Percentiles rank a stretch among this genome's conserved stretches.
Conservation (phyloP, 1,140 invertebrate genomes). For the Thaumatotibia leucotreta region DNA sequence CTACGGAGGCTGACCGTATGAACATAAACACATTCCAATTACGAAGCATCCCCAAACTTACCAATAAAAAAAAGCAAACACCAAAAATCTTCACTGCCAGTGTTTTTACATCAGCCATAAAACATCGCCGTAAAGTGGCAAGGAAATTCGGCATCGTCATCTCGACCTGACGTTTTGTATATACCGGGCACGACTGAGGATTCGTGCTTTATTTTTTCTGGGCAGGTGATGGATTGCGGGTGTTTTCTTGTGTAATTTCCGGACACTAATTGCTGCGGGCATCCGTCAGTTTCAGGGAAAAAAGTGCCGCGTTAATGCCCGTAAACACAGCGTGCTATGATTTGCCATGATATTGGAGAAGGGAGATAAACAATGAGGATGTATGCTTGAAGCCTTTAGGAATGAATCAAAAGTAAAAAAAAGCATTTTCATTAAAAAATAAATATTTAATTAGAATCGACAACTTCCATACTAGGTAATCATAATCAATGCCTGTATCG, state of each 20-base stretch:
- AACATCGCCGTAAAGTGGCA: neutral
- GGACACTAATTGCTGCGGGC: slow-evolving; percentile 64
- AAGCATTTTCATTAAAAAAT: too few relatives aligned
- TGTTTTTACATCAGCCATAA: neutral
- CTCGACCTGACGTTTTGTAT: slow-evolving; percentile 43
- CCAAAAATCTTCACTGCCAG: neutral
- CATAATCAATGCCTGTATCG: too few relatives aligned
- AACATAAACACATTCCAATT: neutral
- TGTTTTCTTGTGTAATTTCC: slow-evolving; percentile 71
- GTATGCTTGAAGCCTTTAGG: too few relatives aligned
- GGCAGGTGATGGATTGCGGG: slow-evolving; percentile 65
- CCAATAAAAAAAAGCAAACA: neutral
- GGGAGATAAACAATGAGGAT: too few relatives aligned
- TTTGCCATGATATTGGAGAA: neutral
- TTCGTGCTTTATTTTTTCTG: slow-evolving; percentile 67
- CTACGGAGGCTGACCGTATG: too few relatives aligned
- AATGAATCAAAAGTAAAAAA: too few relatives aligned
- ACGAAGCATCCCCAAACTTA: neutral
- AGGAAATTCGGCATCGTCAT: slow-evolving; percentile 35
- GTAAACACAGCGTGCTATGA: slow-evolving; percentile 14
- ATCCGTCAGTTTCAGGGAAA: slow-evolving; percentile 53
- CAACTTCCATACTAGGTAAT: too few relatives aligned
- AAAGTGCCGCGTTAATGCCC: slow-evolving; percentile 31
- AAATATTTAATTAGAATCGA: too few relatives aligned
- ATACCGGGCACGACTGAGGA: slow-evolving; percentile 37